Evolutionary conservation across 2,888 invertebrate genomes (phyloP).

Genomic region (Apotomis betuletana): DNA sequence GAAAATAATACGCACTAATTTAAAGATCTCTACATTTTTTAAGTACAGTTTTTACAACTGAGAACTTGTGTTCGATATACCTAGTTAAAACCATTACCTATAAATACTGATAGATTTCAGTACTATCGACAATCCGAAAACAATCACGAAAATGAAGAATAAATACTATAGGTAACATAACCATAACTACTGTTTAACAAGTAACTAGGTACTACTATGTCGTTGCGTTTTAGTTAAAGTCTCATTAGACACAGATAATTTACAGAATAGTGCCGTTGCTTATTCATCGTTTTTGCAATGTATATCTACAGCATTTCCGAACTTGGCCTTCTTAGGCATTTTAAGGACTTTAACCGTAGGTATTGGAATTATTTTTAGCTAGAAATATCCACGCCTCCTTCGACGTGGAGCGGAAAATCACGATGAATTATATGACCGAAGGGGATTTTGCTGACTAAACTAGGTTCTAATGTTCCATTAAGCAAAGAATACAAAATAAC

Average conservation of each 20-base stretch:
- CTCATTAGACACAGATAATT: background rate
- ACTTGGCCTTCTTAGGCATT: constrained; percentile 29
- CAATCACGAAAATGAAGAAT: no score
- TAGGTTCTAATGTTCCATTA: no score
- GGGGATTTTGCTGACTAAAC: background rate
- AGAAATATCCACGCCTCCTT: constrained; percentile 13
- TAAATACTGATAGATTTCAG: no score
- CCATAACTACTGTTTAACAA: background rate
- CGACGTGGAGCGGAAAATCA: constrained; percentile 3
- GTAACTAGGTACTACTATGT: background rate
- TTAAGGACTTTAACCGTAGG: constrained; percentile 8
- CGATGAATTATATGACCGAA: background rate
- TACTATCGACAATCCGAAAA: no score
- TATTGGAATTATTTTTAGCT: constrained; percentile 22
- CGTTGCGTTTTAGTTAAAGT: constrained; percentile 8
- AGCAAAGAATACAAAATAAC: no score
- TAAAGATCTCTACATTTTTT: no score
- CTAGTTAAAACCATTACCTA: no score
- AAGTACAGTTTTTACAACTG: no score
- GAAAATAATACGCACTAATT: no score
- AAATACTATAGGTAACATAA: no score
- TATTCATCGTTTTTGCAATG: constrained; percentile 23
- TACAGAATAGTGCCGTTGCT: constrained; percentile 25
- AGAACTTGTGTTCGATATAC: no score
- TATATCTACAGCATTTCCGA: constrained; percentile 20